A percentile compares a stretch with the other conserved stretches of the same genome.
phyloP scores from a whole-genome alignment of 37 sponge, comb jelly and placozoan genomes.

The Eunapius fragilis region DNA sequence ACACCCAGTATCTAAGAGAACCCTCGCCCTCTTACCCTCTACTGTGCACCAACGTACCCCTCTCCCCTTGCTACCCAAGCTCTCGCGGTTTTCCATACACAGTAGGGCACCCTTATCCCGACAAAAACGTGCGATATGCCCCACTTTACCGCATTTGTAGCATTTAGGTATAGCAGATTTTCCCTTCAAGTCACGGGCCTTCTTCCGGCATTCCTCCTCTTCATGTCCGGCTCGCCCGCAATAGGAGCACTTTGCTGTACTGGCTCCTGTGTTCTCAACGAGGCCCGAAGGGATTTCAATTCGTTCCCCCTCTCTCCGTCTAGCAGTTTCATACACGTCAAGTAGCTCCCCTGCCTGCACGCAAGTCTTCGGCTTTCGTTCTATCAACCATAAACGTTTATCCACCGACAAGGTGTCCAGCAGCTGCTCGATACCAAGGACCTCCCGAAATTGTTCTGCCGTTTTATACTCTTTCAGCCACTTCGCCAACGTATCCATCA shows the following conservation, averaged over 20 bases:
- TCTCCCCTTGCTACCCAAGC: too few species aligned
- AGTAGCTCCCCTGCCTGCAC: slow-evolving; percentile 14
- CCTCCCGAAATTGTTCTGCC: slow-evolving; percentile 3
- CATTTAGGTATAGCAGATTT: not conserved
- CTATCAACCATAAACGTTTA: not conserved
- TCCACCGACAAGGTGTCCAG: slow-evolving; percentile 1
- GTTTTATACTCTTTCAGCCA: slow-evolving; percentile 4
- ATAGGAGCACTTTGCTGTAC: not conserved
- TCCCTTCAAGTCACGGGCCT: too few species aligned
- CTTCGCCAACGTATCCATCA: not conserved
- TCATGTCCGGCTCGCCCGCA: too few species aligned
- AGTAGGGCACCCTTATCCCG: too few species aligned
- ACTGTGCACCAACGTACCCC: too few species aligned
- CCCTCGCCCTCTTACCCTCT: too few species aligned
- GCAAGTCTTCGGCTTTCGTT: slow-evolving; percentile 8
- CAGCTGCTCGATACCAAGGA: too few species aligned
- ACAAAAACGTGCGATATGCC: slow-evolving; percentile 10
- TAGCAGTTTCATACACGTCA: slow-evolving; percentile 17
- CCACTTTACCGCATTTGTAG: slow-evolving; percentile 9
- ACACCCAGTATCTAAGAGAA: too few species aligned
- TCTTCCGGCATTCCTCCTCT: too few species aligned
- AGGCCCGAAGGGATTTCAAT: too few species aligned
- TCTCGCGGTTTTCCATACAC: too few species aligned
- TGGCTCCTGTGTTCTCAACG: too few species aligned
- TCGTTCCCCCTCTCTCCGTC: not conserved